These are phyloP conservation scores for Gymnogyps californianus DNA, from an alignment of 2,113 vertebrate genomes.

Conservation along the genomic window DNA sequence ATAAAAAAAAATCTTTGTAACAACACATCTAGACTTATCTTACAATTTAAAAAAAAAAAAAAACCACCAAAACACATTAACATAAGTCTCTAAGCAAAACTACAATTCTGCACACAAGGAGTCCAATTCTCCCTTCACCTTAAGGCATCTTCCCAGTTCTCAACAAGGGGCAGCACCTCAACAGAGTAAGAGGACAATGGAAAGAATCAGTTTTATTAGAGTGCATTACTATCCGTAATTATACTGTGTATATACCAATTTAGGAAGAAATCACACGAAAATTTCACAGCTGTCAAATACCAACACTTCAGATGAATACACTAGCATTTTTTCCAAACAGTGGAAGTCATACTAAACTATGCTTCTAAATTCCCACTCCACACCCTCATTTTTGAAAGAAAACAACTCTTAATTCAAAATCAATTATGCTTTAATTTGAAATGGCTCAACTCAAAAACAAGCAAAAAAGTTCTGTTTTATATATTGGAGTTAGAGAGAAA, in stretches of 20 bases:
- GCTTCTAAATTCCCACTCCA: not conserved
- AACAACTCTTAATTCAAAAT: not conserved
- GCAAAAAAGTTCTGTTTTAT: not conserved
- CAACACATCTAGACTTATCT: not conserved
- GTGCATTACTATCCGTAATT: not conserved
- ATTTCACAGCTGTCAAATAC: not conserved
- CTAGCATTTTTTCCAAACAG: not conserved
- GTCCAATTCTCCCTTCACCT: not conserved
- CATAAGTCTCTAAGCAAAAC: not conserved
- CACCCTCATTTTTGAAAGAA: not conserved
- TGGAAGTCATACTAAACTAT: not conserved
- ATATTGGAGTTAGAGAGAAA: not conserved
- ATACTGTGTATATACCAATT: not conserved
- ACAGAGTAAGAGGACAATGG: not conserved
- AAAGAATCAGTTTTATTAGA: not conserved
- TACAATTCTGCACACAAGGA: not conserved
- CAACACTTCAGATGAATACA: not conserved
- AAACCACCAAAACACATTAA: not conserved
- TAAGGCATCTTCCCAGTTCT: not conserved
- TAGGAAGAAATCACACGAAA: not conserved
- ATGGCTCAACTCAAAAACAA: not conserved
- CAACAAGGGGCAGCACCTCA: not conserved
- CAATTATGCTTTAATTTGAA: not conserved
- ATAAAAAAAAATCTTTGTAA: not conserved
- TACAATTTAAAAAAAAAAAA: not conserved